These are phyloP conservation scores for Nothocercus nigrocapillus DNA, from an alignment of 2,113 vertebrate genomes.

Conservation along the genomic window DNA sequence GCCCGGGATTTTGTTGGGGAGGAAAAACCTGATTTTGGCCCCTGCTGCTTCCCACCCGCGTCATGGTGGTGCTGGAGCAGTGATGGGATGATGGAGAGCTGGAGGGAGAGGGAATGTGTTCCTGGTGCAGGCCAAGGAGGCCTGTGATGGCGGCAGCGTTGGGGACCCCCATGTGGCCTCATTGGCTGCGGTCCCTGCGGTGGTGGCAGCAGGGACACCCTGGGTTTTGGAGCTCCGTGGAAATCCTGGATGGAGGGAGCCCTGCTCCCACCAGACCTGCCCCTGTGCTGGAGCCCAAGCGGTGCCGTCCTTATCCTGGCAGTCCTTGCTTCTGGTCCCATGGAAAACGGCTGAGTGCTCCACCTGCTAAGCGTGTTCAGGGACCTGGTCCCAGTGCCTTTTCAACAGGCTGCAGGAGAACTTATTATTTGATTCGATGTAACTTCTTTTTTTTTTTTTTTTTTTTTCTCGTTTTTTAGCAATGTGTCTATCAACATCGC, in stretches of 20 bases:
- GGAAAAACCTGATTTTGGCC: neutral
- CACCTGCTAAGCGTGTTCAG: neutral
- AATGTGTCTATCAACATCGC: neutral
- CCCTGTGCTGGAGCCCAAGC: accelerated
- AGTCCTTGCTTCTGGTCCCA: accelerated
- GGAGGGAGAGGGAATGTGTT: neutral
- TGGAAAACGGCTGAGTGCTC: neutral
- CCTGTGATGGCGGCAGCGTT: neutral
- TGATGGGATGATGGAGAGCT: neutral
- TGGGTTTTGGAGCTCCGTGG: neutral
- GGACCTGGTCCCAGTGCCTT: neutral
- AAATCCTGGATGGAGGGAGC: accelerated
- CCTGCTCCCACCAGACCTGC: neutral
- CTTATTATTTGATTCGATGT: neutral
- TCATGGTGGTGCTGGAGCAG: neutral
- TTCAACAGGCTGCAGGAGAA: neutral
- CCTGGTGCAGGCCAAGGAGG: neutral
- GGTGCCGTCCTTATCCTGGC: neutral
- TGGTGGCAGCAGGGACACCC: neutral
- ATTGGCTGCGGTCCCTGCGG: neutral
- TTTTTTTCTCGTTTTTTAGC: neutral
- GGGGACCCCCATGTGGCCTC: neutral
- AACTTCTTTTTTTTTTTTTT: neutral
- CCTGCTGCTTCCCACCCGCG: accelerated
- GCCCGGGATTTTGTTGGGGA: neutral